Conservation (phyloP, 2,797 vertebrate species). For the Manis crassicaudata region DNA sequence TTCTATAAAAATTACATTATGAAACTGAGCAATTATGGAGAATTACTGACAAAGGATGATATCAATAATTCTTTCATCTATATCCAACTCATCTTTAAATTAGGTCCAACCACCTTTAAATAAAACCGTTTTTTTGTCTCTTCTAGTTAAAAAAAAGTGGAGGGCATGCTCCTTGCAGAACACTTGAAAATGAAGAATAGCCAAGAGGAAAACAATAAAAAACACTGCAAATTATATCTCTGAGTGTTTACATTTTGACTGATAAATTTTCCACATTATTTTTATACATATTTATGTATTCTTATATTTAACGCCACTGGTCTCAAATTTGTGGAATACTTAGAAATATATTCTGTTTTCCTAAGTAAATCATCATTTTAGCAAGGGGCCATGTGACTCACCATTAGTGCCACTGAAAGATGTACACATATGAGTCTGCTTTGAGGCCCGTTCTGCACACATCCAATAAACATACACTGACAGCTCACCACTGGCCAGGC, state of each 20-base stretch:
- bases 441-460: not conserved
- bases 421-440: not conserved
- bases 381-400: not conserved
- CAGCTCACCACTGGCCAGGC: not conserved
- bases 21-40: not conserved
- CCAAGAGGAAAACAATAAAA: slow-evolving; percentile 19
- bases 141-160: not conserved
- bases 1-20: not conserved
- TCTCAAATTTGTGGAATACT: not conserved
- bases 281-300: not conserved
- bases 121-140: not conserved
- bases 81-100: not conserved
- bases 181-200: not conserved
- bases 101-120: not conserved
- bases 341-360: not conserved
- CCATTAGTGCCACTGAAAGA: not conserved
- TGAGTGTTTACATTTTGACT: not conserved
- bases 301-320: not conserved
- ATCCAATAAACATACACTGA: not conserved
- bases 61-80: not conserved
- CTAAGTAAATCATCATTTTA: not conserved
- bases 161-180: not conserved
- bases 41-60: not conserved
- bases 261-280: not conserved
- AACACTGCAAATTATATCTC: not conserved